phyloP scores from a whole-genome alignment of 2,113 vertebrate genomes.

The Columba livia region DNA sequence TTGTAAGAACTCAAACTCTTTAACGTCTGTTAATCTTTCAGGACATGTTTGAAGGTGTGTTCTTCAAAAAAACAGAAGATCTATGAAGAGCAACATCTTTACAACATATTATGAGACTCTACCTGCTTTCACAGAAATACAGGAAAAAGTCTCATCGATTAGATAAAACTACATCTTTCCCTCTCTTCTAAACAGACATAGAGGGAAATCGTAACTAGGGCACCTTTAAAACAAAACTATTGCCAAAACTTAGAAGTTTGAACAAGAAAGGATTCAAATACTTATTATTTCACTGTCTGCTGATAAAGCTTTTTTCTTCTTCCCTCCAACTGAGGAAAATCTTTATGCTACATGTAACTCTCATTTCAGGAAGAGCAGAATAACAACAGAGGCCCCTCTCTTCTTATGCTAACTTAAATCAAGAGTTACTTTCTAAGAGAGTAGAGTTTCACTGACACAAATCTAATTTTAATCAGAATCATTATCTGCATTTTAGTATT shows the following conservation, averaged over 20 bases:
- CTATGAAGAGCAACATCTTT: background rate
- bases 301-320: background rate
- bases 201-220: background rate
- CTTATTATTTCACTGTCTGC: background rate
- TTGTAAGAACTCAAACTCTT: background rate
- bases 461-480: background rate
- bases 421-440: background rate
- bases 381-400: background rate
- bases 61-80: background rate
- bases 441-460: background rate
- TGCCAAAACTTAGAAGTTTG: background rate
- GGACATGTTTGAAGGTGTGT: background rate
- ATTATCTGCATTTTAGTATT: background rate
- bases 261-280: background rate
- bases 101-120: background rate
- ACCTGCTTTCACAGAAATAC: background rate
- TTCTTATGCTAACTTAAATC: background rate
- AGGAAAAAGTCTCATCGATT: background rate
- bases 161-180: background rate
- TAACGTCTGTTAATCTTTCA: background rate
- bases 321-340: background rate
- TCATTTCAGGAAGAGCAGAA: background rate
- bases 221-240: background rate
- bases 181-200: background rate
- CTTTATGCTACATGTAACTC: background rate